Evolutionary conservation across 2,888 invertebrate species (phyloP).

Genomic region (Malacosoma neustria): DNA sequence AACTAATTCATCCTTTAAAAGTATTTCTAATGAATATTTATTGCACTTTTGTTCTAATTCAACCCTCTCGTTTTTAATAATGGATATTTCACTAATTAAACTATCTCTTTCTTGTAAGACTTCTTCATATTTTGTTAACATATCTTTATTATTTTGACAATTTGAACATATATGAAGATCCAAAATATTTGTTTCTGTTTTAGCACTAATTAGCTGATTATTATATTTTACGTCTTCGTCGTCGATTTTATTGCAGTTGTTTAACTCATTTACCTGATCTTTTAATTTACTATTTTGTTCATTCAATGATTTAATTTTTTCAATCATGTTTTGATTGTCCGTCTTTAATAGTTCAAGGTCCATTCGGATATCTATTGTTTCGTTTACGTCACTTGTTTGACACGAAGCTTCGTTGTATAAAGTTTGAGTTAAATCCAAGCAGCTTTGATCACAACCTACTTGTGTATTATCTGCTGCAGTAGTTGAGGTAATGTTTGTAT

Average conservation of each 20-base stretch:
- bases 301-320: slow-evolving; percentile 28
- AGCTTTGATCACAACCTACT: slow-evolving; percentile 45
- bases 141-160: background rate
- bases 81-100: slow-evolving; percentile 24
- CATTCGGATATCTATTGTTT: slow-evolving; percentile 23
- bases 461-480: slow-evolving; percentile 49
- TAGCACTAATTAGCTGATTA: too few relatives aligned
- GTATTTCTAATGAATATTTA: slow-evolving; percentile 35
- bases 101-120: slow-evolving; percentile 7
- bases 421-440: slow-evolving; percentile 43
- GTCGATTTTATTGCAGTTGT: slow-evolving; percentile 9
- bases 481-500: slow-evolving; percentile 53
- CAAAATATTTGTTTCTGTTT: background rate
- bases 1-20: slow-evolving; percentile 33
- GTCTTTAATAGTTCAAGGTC: slow-evolving; percentile 21
- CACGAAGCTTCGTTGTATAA: slow-evolving; percentile 38
- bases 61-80: slow-evolving; percentile 28
- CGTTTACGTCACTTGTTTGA: slow-evolving; percentile 29
- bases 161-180: background rate
- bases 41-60: slow-evolving; percentile 39
- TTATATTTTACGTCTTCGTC: background rate
- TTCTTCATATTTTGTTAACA: background rate
- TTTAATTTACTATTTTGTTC: slow-evolving; percentile 37
- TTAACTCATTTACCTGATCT: slow-evolving; percentile 22
- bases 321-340: slow-evolving; percentile 23